Percentiles rank a stretch among this genome's conserved stretches.
Conservation (phyloP, 2,797 vertebrate species). For the Typhlichthys eigenmanni region DNA sequence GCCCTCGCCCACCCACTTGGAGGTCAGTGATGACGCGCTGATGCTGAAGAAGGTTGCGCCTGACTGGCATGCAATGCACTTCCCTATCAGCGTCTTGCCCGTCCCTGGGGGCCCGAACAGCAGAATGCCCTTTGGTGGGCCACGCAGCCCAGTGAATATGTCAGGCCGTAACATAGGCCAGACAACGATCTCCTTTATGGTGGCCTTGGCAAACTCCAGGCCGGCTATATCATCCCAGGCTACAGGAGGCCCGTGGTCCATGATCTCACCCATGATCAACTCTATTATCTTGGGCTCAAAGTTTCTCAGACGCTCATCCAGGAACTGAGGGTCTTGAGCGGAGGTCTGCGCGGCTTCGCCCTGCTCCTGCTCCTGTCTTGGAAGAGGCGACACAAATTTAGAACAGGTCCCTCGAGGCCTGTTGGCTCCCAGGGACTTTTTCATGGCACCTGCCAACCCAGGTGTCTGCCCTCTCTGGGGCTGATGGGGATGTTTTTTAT, state of each 20-base stretch:
- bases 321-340: constrained; percentile 59
- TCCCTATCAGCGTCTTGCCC: constrained; percentile 97
- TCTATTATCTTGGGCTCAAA: constrained; percentile 96
- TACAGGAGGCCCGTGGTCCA: constrained; percentile 93
- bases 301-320: constrained; percentile 89
- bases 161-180: constrained; percentile 98
- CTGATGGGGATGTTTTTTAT: constrained; percentile 83
- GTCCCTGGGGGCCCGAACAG: constrained; percentile 96
- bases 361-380: constrained; percentile 81
- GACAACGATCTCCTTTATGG: constrained; percentile 96
- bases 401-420: constrained; percentile 85
- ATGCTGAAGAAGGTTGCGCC: constrained; percentile 98
- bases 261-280: constrained; percentile 95
- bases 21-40: constrained; percentile 95
- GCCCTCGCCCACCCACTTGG: constrained; percentile 97
- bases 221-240: constrained; percentile 96
- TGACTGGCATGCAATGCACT: constrained; percentile 96
- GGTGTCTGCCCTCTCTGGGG: constrained; percentile 61
- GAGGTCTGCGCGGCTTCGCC: constrained; percentile 13
- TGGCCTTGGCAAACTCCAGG: constrained; percentile 93
- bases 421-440: constrained; percentile 91
- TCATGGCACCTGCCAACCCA: constrained; percentile 68
- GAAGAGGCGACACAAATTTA: constrained; percentile 92
- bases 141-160: constrained; percentile 93
- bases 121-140: constrained; percentile 94